These are phyloP conservation scores for Stenotaenia linearis DNA, from an alignment of 2,888 invertebrate species.

Conservation along the genomic window DNA sequence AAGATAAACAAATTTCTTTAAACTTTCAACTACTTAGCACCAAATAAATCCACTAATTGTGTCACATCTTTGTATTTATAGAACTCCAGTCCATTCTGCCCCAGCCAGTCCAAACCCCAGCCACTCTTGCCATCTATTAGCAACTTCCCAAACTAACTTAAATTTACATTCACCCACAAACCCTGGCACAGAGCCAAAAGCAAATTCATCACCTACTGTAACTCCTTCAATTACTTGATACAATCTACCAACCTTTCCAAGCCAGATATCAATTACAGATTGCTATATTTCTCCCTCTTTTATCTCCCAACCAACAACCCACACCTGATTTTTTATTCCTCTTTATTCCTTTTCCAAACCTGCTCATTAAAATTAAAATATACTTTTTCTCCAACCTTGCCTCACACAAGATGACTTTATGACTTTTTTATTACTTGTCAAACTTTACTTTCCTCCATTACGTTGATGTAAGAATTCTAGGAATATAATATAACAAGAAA, in stretches of 20 bases:
- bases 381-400: not conserved
- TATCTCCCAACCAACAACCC: not conserved
- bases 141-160: no score
- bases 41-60: no score
- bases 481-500: not conserved
- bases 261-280: no score
- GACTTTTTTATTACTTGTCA: not conserved
- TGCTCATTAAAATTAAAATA: not conserved
- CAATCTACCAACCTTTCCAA: not conserved
- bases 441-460: slow-evolving; percentile 19
- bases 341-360: not conserved
- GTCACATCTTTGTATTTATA: no score
- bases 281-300: not conserved
- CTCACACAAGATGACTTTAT: not conserved
- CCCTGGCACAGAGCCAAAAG: not conserved
- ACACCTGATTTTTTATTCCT: not conserved
- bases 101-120: no score
- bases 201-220: not conserved
- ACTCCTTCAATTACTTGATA: not conserved
- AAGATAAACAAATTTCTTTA: no score
- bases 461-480: not conserved
- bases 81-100: no score
- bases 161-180: no score
- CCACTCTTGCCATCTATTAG: no score
- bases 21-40: no score